phyloP scores from a whole-genome alignment of 35 echinoderm and acorn worm species.

The Ophioderma brevispina region DNA sequence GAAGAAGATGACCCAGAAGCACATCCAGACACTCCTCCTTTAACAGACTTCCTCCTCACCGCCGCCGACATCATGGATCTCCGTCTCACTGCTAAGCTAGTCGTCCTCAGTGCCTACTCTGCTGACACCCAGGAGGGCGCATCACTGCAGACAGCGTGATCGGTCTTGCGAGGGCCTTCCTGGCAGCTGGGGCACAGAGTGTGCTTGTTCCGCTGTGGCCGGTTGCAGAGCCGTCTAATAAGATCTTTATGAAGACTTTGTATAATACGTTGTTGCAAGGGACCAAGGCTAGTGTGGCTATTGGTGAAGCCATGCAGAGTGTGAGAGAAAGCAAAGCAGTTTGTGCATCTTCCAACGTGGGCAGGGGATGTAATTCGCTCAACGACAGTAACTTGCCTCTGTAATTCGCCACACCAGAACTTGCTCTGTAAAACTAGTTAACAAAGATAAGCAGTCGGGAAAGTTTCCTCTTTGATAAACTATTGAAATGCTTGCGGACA shows the following conservation, averaged over 20 bases:
- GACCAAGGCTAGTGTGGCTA: conserved; percentile 68
- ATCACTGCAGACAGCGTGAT: conserved; percentile 87
- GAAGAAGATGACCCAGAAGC: conserved; percentile 84
- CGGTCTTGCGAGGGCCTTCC: conserved; percentile 83
- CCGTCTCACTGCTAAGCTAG: conserved; percentile 89
- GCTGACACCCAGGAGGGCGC: conserved; percentile 68
- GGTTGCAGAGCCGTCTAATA: conserved; percentile 78
- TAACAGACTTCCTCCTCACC: conserved; percentile 89
- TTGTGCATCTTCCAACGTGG: conserved; percentile 92
- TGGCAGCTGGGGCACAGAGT: conserved; percentile 93
- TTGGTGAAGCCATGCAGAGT: conserved; percentile 85
- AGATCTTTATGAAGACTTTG: conserved; percentile 84
- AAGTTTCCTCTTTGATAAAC: no score
- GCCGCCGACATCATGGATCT: conserved; percentile 95
- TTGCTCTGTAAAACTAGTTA: no score
- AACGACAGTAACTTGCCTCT: no score
- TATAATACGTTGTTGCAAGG: conserved; percentile 80
- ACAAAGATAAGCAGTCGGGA: no score
- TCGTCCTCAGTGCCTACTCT: conserved; percentile 86
- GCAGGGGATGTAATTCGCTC: conserved; percentile 47
- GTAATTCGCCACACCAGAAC: no score
- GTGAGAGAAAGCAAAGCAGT: conserved; percentile 74
- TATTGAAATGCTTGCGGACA: no score
- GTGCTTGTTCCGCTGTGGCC: conserved; percentile 94
- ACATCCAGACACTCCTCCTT: conserved; percentile 65